These are phyloP conservation scores for Hyaena hyaena DNA, from an alignment of 2,113 vertebrate species.

Conservation along the genomic window DNA sequence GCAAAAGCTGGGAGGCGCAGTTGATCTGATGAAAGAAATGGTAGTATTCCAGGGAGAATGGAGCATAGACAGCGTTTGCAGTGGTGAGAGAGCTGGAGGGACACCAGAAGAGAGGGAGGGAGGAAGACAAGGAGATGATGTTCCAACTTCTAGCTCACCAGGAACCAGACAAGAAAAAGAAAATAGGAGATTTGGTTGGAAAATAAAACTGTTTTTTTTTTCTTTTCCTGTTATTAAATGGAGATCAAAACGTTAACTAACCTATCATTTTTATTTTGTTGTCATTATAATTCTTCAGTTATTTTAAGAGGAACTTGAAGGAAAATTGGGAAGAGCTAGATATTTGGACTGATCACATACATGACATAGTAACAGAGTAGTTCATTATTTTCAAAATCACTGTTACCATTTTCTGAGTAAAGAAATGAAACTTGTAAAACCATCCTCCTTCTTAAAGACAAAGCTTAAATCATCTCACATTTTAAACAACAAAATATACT, in stretches of 20 bases:
- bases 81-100: too few relatives aligned
- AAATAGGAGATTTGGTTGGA: not conserved
- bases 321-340: not conserved
- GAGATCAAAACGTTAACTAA: not conserved
- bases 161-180: not conserved
- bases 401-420: not conserved
- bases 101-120: accelerated
- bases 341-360: not conserved
- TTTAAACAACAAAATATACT: not conserved
- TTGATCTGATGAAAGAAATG: not conserved
- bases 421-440: not conserved
- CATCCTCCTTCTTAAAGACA: not conserved
- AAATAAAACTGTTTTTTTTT: not conserved
- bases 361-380: not conserved
- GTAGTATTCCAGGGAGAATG: not conserved
- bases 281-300: not conserved
- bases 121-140: not conserved
- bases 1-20: not conserved
- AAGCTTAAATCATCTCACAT: not conserved
- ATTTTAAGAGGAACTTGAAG: not conserved
- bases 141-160: not conserved
- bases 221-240: not conserved
- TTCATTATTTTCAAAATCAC: not conserved
- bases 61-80: not conserved
- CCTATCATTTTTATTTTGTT: not conserved